Evolutionary conservation across 2,113 vertebrate species (phyloP).

Genomic region (Agapornis roseicollis): DNA sequence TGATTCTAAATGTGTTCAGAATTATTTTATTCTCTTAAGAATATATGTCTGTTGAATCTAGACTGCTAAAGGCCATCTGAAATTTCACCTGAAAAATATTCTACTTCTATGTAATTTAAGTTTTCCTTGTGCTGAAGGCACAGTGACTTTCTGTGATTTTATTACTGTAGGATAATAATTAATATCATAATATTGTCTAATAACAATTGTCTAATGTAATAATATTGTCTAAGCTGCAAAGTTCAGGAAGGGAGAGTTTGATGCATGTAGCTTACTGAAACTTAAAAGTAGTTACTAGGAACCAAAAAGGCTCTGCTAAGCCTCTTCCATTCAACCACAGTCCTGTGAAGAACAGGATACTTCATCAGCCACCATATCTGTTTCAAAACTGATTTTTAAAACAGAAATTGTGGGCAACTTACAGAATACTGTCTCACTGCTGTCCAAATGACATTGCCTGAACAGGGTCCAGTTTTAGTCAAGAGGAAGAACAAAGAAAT

Average conservation of each 20-base stretch:
- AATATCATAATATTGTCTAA: neutral
- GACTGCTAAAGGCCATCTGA: conserved; percentile 24
- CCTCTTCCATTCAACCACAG: neutral
- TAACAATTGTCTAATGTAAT: neutral
- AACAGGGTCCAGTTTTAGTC: neutral
- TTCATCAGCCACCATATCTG: neutral
- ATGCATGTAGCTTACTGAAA: neutral
- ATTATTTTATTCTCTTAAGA: conserved; percentile 25
- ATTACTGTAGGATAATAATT: neutral
- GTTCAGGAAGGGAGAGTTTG: neutral
- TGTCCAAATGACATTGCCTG: neutral
- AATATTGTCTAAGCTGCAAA: neutral
- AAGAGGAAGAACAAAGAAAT: neutral
- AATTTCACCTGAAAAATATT: conserved; percentile 40
- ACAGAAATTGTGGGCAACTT: neutral
- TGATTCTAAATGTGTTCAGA: conserved; percentile 30
- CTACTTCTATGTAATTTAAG: conserved; percentile 29
- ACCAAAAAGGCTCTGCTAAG: conserved; percentile 11
- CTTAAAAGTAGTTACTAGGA: neutral
- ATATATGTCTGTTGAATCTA: neutral
- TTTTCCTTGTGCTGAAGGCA: conserved; percentile 13
- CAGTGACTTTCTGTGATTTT: conserved; percentile 21
- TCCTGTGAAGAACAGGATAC: neutral
- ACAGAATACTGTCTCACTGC: neutral
- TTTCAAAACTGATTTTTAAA: conserved; percentile 33